phyloP scores from a whole-genome alignment of 1,140 invertebrate genomes.

The Hyles vespertilio region DNA sequence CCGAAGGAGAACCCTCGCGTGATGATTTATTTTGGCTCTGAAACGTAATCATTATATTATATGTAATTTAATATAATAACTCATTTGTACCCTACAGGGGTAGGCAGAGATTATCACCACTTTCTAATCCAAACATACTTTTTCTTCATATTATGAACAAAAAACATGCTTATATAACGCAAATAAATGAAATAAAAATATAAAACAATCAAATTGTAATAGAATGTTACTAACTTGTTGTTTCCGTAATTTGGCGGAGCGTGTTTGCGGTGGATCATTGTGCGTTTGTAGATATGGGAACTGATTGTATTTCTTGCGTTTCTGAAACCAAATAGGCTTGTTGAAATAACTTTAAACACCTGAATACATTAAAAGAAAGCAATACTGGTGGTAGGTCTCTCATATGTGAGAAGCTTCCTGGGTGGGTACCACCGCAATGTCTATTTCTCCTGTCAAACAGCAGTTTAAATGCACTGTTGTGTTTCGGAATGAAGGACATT shows the following conservation, averaged over 20 bases:
- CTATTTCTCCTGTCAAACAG: too few relatives aligned
- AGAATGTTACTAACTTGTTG: slow-evolving; percentile 44
- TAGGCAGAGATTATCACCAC: too few relatives aligned
- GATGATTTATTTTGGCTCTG: slow-evolving; percentile 49
- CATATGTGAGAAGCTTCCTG: too few relatives aligned
- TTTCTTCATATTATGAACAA: too few relatives aligned
- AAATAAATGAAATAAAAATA: too few relatives aligned
- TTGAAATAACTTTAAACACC: neutral
- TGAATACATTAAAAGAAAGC: too few relatives aligned
- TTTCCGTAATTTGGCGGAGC: slow-evolving; percentile 64
- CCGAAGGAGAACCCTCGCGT: slow-evolving; percentile 62
- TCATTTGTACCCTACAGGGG: neutral
- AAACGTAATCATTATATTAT: neutral
- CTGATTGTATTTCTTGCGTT: slow-evolving; percentile 67
- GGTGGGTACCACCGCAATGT: too few relatives aligned
- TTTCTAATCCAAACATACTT: too few relatives aligned
- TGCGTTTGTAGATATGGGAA: slow-evolving; percentile 69
- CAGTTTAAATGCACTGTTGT: too few relatives aligned
- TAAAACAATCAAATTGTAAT: too few relatives aligned
- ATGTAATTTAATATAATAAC: neutral
- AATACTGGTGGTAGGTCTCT: too few relatives aligned
- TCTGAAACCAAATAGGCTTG: slow-evolving; percentile 43
- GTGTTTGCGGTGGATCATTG: slow-evolving; percentile 67
- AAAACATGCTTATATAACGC: neutral
- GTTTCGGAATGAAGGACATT: too few relatives aligned